Percentiles rank a stretch among this genome's conserved stretches.
These are phyloP conservation scores for Neotoma lepida DNA, from an alignment of 2,113 vertebrate species.

Conservation along the genomic window DNA sequence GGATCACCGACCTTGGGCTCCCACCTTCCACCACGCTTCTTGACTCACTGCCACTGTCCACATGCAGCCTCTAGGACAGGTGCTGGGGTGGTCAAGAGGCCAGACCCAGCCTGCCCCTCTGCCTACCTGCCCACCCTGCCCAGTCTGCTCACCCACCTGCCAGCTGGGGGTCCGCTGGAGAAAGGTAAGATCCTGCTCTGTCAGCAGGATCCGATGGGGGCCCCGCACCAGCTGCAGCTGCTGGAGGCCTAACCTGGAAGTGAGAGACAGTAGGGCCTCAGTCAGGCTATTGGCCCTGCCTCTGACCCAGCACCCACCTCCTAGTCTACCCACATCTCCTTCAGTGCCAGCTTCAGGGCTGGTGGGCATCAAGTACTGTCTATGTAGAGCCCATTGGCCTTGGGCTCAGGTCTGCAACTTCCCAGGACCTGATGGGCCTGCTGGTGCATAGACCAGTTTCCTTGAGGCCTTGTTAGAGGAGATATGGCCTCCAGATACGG, in stretches of 20 bases:
- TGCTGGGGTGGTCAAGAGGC: neutral
- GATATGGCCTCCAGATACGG: neutral
- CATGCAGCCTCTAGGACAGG: constrained; percentile 87
- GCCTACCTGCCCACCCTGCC: neutral
- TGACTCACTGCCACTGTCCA: constrained; percentile 88
- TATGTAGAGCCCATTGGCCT: neutral
- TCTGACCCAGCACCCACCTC: neutral
- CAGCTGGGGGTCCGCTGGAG: constrained; percentile 89
- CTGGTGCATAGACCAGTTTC: too few species aligned
- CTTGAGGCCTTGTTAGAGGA: neutral
- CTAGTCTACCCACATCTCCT: neutral
- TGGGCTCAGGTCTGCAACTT: neutral
- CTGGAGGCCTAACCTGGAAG: constrained; percentile 87
- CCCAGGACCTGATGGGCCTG: neutral
- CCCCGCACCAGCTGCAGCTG: constrained; percentile 90
- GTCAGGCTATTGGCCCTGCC: too few species aligned
- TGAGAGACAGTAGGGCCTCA: neutral
- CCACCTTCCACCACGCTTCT: constrained; percentile 84
- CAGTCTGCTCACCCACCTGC: constrained; percentile 77
- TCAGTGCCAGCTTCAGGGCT: neutral
- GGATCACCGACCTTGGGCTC: constrained; percentile 84
- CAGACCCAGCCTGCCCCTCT: neutral
- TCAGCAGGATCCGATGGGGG: constrained; percentile 90
- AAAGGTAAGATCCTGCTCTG: constrained; percentile 91
- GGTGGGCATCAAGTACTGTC: neutral